Evolutionary conservation across 2,113 vertebrate species (phyloP).

Genomic region (Tilapia sparmanii): DNA sequence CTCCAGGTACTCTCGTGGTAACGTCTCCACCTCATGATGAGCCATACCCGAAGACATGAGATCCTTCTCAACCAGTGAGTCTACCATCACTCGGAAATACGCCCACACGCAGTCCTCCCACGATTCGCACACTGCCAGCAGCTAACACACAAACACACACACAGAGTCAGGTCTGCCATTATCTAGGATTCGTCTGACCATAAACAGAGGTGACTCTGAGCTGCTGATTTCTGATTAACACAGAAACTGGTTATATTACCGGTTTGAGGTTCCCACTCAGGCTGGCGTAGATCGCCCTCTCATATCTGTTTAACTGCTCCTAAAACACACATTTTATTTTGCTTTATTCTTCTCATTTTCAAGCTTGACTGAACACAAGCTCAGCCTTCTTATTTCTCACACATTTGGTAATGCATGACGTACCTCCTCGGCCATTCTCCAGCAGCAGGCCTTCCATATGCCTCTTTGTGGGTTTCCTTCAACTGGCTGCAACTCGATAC

Average conservation of each 20-base stretch:
- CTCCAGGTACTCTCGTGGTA: constrained; percentile 89
- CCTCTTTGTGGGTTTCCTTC: constrained; percentile 93
- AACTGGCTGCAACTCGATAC: constrained; percentile 78
- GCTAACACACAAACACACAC: constrained; percentile 62
- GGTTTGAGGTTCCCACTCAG: constrained; percentile 95
- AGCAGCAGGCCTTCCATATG: constrained; percentile 95
- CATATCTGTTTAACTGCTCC: constrained; percentile 83
- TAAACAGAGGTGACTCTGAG: background rate
- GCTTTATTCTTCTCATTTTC: background rate
- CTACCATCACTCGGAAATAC: constrained; percentile 93
- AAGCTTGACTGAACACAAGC: background rate
- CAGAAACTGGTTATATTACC: constrained; percentile 60
- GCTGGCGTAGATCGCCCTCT: constrained; percentile 90
- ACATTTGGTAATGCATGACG: constrained; percentile 11
- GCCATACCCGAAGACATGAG: constrained; percentile 82
- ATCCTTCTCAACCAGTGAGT: constrained; percentile 92
- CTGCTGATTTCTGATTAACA: background rate
- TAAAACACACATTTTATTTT: constrained; percentile 40
- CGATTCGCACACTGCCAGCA: constrained; percentile 90
- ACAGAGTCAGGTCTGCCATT: background rate
- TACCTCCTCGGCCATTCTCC: constrained; percentile 96
- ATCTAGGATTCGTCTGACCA: background rate
- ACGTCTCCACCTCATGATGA: constrained; percentile 79
- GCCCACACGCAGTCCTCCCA: constrained; percentile 98
- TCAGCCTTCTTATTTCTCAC: background rate